Evolutionary conservation across 2,888 invertebrate species (phyloP).

Genomic region (Parnassius mnemosyne): DNA sequence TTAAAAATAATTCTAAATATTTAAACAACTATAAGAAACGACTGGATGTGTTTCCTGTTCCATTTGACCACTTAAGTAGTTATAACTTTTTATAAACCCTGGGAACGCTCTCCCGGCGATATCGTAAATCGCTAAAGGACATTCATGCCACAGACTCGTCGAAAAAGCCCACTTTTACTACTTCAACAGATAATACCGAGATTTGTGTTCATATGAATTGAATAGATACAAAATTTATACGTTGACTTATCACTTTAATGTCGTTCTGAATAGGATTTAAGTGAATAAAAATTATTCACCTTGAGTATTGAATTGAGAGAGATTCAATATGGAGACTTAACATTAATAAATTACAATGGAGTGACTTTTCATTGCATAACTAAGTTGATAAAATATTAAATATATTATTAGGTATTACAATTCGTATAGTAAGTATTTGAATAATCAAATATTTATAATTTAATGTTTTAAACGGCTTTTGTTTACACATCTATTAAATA

Average conservation of each 20-base stretch:
- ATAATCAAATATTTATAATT: no score
- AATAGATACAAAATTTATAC: conserved; percentile 40
- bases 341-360: conserved; percentile 9
- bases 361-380: no score
- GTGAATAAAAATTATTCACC: conserved; percentile 20
- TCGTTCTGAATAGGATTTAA: conserved; percentile 12
- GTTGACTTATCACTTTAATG: conserved; percentile 26
- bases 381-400: no score
- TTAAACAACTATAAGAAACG: conserved; percentile 14
- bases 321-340: conserved; percentile 15
- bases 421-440: no score
- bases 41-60: conserved; percentile 35
- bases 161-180: conserved; percentile 41
- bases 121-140: conserved; percentile 47
- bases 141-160: conserved; percentile 42
- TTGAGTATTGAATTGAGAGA: conserved; percentile 16
- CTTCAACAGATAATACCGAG: conserved; percentile 32
- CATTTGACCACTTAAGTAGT: conserved; percentile 27
- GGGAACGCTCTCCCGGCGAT: conserved; percentile 39
- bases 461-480: no score
- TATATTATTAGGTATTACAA: no score
- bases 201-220: conserved; percentile 41
- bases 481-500: no score
- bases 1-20: conserved; percentile 1
- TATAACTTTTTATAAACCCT: conserved; percentile 48